Evolutionary conservation across 37 sponge, comb jelly and placozoan genomes (phyloP), one percentile per base, ranked within the genome.

Genomic region (Oopsacas minuta): DNA sequence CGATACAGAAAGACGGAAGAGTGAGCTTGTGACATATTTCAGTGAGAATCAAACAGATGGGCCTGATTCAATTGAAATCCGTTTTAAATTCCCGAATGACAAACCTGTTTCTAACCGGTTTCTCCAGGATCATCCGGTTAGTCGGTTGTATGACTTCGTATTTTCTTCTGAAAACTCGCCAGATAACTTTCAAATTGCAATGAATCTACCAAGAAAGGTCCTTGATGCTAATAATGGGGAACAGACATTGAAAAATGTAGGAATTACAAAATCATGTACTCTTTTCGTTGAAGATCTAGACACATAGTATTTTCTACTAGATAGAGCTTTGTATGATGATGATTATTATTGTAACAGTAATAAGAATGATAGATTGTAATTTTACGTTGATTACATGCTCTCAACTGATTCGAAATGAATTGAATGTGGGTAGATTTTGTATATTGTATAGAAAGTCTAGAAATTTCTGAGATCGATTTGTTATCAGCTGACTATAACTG

Each of bases 201-300:
- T 61, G 75, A 61, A 61, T 61, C 28, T 61, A 3, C 75, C 75
- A 3, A 61, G 75, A 61, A 61, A 61, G 28, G 75, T 61, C 28
- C 22, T 61, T 3, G 20, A 61, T n/a, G 5, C 7, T 61, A n/a
- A 25, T 32, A 3, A 20, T 12, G 75, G 75, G 28, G 75, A 61
- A 32, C 28, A 7, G 7, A 61, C 75, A 61, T 34, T 61, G 75
- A n/a, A 12, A 61, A 34, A 61, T 61, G 30, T 61, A 7, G 75
- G 75, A 7, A 61, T 61, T 12, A 61, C 28, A 32, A 10, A 61
- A 61, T 61, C 75, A 10, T 61, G 75, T n/a, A 61, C 75, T n/a
- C 22, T 61, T 32, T 61, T 61, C 75, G 75, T 61, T 61, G 75
- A 61, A n/a, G 75, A 61, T 61, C 75, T 61, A 3, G 75, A 61